Base-by-base conservation (phyloP, 2,113 vertebrate species). In the Dermatemys mawii region DNA sequence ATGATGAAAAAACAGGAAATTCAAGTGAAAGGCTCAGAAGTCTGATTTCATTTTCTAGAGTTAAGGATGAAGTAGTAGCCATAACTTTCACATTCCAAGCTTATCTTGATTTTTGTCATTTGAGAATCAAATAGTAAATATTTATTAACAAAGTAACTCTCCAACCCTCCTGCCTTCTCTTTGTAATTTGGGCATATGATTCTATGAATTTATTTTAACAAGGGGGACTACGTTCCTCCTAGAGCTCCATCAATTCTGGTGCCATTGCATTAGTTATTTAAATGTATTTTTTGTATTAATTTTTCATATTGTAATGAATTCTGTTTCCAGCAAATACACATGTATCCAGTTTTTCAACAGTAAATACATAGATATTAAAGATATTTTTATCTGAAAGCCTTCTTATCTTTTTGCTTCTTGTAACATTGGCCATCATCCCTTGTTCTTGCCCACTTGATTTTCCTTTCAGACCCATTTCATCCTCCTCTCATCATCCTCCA, bases 81-180 rank as follows among this genome's bases (percentile, higher is more conserved):
- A 55, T 63, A 95, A 93, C 78, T 93, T 96, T 95, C 46, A 86
- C 26, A 38, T 88, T 95, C 88, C 51, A 16, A 94, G 87, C 67
- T 96, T 96, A 95, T 93, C 86, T 96, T 93, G 92, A 95, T 96
- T 97, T 94, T 91, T 96, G 90, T 95, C 95, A 95, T 97, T 96
- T 87, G 91, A 92, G 92, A 95, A 92, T 88, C 89, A 93, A 73
- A 92, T 94, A 96, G 90, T 93, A 96, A 96, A 96, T 97, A 97
- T 96, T 96, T 97, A 96, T 97, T 96, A 97, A 93, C 92, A 95
- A 96, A 95, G 95, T 94, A 96, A 84, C 82, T 4, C 79, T 96
- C 89, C 82, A 96, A 92, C 79, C 86, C 92, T 93, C 88, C 88
- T 97, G 91, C 93, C 84, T 91, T 94, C n/a, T 38, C 63, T 70